Base-by-base conservation (phyloP, 2,888 invertebrate species). In the Toxonevra muliebris region DNA sequence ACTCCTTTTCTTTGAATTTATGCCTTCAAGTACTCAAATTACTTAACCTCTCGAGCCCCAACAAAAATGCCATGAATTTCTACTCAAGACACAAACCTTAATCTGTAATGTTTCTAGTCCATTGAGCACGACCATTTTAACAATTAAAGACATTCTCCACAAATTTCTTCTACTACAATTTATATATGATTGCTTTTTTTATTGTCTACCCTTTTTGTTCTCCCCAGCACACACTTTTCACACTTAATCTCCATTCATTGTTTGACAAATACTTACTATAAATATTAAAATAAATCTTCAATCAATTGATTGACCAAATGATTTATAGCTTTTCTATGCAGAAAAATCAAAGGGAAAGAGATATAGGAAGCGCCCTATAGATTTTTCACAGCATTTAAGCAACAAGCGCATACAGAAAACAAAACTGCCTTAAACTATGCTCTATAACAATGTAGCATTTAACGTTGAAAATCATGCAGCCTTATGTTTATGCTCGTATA, bases 361-460 rank as follows among this genome's bases (percentile, higher is more conserved):
- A 30, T 30, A 30, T 30, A 7, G n/a, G n/a, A n/a, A n/a, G n/a
- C n/a, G n/a, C n/a, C n/a, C n/a, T n/a, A n/a, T n/a, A n/a, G n/a
- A n/a, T n/a, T n/a, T n/a, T n/a, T n/a, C n/a, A n/a, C n/a, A n/a
- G n/a, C n/a, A n/a, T n/a, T n/a, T n/a, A n/a, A n/a, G 30, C 30
- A 30, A 2, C 7, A 30, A 30, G 30, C 19, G 30, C 19, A 10
- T 15, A n/a, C 13, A n/a, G 19, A 53, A 15, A 3, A 40, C 20
- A 53, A 53, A 20, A 53, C 17, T 15, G 30, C 50, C 40, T 13
- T 3, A 58, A 48, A 50, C 48, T 61, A 58, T 62, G 57, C 50
- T 42, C 30, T 19, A 19, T 42, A 41, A 30, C 30, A 30, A 55
- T 8, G 20, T 57, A 30, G 7, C n/a, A 11, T 57, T 57, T 40